Conservation (phyloP, 1,140 invertebrate genomes). For the Diprion similis region DNA sequence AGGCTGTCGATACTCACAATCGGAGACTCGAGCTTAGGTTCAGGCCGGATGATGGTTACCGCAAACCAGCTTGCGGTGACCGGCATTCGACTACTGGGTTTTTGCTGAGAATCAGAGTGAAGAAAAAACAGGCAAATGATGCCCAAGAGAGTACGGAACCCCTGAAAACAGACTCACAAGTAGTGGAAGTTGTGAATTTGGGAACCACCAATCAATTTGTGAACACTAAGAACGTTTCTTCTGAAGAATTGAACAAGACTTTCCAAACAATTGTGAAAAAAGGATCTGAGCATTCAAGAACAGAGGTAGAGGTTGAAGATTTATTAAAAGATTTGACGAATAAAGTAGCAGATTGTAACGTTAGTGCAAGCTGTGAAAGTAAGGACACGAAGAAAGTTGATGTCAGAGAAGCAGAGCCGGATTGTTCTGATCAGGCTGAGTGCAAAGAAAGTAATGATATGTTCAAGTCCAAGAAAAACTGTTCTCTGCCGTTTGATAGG, state of each 20-base stretch:
- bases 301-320: not conserved
- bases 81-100: slow-evolving; percentile 71
- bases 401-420: not conserved
- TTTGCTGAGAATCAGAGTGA: slow-evolving; percentile 76
- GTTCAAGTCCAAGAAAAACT: slow-evolving; percentile 20
- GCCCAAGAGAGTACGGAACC: slow-evolving; percentile 21
- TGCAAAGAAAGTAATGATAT: not conserved
- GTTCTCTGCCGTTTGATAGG: slow-evolving; percentile 33
- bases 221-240: not conserved
- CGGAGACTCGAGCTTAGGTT: slow-evolving; percentile 79
- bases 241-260: too few species aligned
- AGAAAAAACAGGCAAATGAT: slow-evolving; percentile 43
- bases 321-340: not conserved
- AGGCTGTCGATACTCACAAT: slow-evolving; percentile 59
- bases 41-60: slow-evolving; percentile 84
- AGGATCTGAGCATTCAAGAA: too few species aligned
- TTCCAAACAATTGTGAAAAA: too few species aligned
- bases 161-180: slow-evolving; percentile 9
- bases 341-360: not conserved
- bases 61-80: slow-evolving; percentile 81
- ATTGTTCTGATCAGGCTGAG: not conserved
- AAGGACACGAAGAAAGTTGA: not conserved
- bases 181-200: slow-evolving; percentile 10
- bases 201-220: slow-evolving; percentile 6
- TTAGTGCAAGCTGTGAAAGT: not conserved